phyloP scores from a whole-genome alignment of 1,140 invertebrate species.

The Thaumetopoea pityocampa region DNA sequence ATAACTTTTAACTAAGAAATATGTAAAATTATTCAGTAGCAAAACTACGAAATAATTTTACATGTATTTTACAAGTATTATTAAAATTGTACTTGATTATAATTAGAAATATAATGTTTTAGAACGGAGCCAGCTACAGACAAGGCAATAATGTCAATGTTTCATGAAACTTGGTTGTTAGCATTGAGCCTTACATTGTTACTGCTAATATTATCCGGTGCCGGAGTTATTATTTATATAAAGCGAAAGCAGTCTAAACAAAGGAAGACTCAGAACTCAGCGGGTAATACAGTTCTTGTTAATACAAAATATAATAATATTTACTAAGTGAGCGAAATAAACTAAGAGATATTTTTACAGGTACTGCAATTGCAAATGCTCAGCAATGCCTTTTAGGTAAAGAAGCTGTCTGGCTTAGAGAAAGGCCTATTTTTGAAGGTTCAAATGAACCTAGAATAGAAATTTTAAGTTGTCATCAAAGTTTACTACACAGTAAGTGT shows the following conservation, averaged over 20 bases:
- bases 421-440: conserved; percentile 60
- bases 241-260: conserved; percentile 53
- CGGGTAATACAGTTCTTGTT: conserved; percentile 34
- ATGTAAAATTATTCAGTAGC: no score
- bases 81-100: conserved; percentile 11
- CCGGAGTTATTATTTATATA: conserved; percentile 55
- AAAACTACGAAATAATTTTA: no score
- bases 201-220: conserved; percentile 50
- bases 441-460: conserved; percentile 65
- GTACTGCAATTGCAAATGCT: conserved; percentile 54
- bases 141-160: conserved; percentile 66
- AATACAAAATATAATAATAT: not conserved
- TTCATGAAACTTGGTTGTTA: conserved; percentile 70
- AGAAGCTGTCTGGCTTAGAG: conserved; percentile 65
- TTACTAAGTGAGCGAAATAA: not conserved
- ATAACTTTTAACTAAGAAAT: no score
- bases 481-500: conserved; percentile 54
- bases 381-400: conserved; percentile 64
- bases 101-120: conserved; percentile 33
- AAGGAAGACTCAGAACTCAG: conserved; percentile 55
- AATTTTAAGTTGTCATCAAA: conserved; percentile 68
- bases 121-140: conserved; percentile 68
- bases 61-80: no score
- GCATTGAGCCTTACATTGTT: conserved; percentile 58
- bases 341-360: conserved; percentile 29